phyloP scores from a whole-genome alignment of 2,113 vertebrate genomes.

The Pedetes capensis region DNA sequence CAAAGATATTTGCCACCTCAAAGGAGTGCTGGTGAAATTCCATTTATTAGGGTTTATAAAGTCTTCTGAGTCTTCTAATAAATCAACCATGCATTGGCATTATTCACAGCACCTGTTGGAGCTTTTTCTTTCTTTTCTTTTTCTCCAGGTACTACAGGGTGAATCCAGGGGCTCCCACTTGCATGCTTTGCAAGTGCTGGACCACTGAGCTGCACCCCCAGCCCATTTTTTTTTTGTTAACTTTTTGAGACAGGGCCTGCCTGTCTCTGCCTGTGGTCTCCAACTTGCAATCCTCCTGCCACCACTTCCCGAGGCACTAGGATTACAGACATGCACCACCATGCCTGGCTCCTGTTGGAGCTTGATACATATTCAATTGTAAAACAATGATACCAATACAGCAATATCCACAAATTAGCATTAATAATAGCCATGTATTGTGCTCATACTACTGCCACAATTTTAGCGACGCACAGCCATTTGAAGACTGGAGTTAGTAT shows the following conservation, averaged over 20 bases:
- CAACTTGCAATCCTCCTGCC: no score
- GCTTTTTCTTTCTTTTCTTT: no score
- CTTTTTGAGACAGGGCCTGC: no score
- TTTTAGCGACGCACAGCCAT: background rate
- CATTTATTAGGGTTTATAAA: slow-evolving; percentile 54
- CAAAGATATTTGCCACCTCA: slow-evolving; percentile 1
- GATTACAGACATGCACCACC: no score
- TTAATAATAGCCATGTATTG: slow-evolving; percentile 48
- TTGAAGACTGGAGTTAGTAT: background rate
- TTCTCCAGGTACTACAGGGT: no score
- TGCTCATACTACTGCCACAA: slow-evolving; percentile 32
- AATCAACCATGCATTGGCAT: slow-evolving; percentile 49
- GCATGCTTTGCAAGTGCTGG: no score
- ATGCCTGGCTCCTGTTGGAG: slow-evolving; percentile 53
- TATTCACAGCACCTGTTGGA: slow-evolving; percentile 59
- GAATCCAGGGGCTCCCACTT: no score
- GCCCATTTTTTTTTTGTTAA: no score
- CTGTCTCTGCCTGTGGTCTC: no score
- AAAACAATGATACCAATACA: slow-evolving; percentile 60
- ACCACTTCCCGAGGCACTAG: no score
- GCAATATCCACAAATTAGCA: slow-evolving; percentile 65
- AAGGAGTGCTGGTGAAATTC: slow-evolving; percentile 47
- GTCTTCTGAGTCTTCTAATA: slow-evolving; percentile 50
- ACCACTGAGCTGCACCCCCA: no score
- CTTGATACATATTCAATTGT: slow-evolving; percentile 72